These are phyloP conservation scores for Ceyx margarethae DNA, from an alignment of 2,113 vertebrate species.

Conservation along the genomic window DNA sequence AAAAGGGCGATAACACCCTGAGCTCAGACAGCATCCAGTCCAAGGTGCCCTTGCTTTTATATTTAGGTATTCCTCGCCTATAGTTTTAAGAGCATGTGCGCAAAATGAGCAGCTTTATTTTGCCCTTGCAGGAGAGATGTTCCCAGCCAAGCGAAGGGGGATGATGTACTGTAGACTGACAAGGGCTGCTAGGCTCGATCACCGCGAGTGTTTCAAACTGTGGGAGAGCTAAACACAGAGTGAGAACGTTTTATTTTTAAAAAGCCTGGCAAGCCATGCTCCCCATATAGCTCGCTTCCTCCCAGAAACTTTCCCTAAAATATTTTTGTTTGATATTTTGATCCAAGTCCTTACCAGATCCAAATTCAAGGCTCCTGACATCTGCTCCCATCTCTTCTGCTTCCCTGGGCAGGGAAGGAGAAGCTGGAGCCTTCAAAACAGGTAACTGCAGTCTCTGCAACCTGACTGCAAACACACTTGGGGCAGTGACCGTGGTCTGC, in stretches of 20 bases:
- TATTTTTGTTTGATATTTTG: slow-evolving; percentile 67
- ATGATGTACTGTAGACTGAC: slow-evolving; percentile 63
- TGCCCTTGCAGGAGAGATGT: slow-evolving; percentile 60
- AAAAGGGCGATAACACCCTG: not conserved
- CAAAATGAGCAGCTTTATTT: slow-evolving; percentile 57
- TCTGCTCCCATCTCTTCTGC: slow-evolving; percentile 36
- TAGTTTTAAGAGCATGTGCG: slow-evolving; percentile 40
- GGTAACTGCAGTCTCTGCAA: slow-evolving; percentile 32
- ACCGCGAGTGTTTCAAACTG: slow-evolving; percentile 53
- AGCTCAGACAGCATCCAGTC: not conserved
- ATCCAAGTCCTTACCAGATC: slow-evolving; percentile 54
- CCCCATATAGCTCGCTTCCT: slow-evolving; percentile 62
- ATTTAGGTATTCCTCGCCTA: slow-evolving; percentile 60
- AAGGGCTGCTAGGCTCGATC: slow-evolving; percentile 58
- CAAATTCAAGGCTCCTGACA: slow-evolving; percentile 41
- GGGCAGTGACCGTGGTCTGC: not conserved
- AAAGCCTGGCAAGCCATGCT: slow-evolving; percentile 63
- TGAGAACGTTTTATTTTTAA: slow-evolving; percentile 67
- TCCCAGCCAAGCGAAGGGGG: slow-evolving; percentile 24
- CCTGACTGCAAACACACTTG: not conserved
- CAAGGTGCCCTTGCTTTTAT: slow-evolving; percentile 68
- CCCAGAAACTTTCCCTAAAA: slow-evolving; percentile 65
- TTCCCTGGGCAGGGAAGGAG: not conserved
- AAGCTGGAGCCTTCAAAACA: slow-evolving; percentile 19
- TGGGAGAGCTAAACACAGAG: slow-evolving; percentile 55